A percentile compares a stretch with the other conserved stretches of the same genome.
Evolutionary conservation across 2,888 invertebrate genomes (phyloP).

Genomic region (Meiosimyza decipiens): DNA sequence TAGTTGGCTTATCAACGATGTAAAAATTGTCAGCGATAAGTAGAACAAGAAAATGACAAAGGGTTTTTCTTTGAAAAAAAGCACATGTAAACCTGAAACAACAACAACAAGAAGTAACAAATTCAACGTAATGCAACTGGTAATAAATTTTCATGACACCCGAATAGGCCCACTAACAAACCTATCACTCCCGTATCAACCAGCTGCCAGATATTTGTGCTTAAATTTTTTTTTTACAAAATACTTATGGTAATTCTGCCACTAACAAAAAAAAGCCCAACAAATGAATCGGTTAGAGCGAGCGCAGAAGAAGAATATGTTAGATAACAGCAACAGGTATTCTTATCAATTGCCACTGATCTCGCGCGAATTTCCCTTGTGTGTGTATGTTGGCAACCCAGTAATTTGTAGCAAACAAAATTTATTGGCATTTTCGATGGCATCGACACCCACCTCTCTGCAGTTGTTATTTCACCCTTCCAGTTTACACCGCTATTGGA

Average conservation of each 20-base stretch:
- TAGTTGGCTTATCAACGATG: not conserved
- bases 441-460: constrained; percentile 18
- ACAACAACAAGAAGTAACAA: constrained; percentile 9
- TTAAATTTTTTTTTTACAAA: too few species aligned
- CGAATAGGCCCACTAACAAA: not conserved
- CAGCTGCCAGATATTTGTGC: too few species aligned
- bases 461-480: not conserved
- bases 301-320: too few species aligned
- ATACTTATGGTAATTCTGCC: constrained; percentile 46
- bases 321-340: not conserved
- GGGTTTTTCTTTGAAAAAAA: not conserved
- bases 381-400: constrained; percentile 9
- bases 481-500: constrained; percentile 21
- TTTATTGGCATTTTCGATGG: constrained; percentile 20
- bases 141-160: constrained; percentile 56
- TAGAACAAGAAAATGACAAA: not conserved
- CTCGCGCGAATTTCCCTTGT: constrained; percentile 12
- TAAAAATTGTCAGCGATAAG: not conserved
- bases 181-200: not conserved
- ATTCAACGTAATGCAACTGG: constrained; percentile 61
- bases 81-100: not conserved
- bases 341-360: constrained; percentile 31
- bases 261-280: not conserved
- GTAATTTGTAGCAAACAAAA: constrained; percentile 39
- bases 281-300: too few species aligned